These are phyloP conservation scores for Heliconius hermathena DNA, from an alignment of 1,140 invertebrate genomes.

Conservation along the genomic window DNA sequence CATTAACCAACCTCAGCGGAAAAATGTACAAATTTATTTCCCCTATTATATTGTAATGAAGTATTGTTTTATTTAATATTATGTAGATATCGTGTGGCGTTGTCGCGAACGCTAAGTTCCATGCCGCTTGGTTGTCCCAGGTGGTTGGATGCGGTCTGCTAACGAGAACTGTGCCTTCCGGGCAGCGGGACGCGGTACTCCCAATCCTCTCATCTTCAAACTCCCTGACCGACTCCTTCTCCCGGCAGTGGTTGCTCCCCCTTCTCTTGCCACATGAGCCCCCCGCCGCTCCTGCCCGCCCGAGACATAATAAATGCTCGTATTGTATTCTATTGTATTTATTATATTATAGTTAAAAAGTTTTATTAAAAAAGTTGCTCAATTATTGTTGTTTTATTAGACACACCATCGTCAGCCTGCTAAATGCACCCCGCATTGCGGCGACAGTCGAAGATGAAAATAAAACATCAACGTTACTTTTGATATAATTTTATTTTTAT, in stretches of 20 bases:
- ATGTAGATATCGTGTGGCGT: background rate
- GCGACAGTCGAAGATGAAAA: background rate
- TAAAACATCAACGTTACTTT: slow-evolving; percentile 22
- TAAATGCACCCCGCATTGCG: too few species aligned
- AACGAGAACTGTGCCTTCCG: slow-evolving; percentile 68
- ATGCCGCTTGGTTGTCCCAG: background rate
- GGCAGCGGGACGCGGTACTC: slow-evolving; percentile 38
- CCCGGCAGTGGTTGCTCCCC: background rate
- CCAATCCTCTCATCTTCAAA: slow-evolving; percentile 35
- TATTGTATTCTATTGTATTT: slow-evolving; percentile 79
- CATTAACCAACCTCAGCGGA: background rate
- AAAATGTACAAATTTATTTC: slow-evolving; percentile 12
- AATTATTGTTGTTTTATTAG: slow-evolving; percentile 56
- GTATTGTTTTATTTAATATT: slow-evolving; percentile 5
- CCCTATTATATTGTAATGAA: slow-evolving; percentile 6
- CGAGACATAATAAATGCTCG: slow-evolving; percentile 71
- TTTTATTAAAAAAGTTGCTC: slow-evolving; percentile 79
- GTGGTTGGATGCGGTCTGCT: slow-evolving; percentile 16
- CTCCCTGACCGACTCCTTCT: too few species aligned
- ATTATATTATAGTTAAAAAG: slow-evolving; percentile 77
- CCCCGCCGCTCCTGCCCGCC: slow-evolving; percentile 45
- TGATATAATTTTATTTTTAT: slow-evolving; percentile 78
- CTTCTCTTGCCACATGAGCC: background rate
- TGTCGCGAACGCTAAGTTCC: background rate
- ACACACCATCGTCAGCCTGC: background rate